Base-by-base conservation (phyloP, 2,888 invertebrate species). In the Agonopterix alstromeriana region DNA sequence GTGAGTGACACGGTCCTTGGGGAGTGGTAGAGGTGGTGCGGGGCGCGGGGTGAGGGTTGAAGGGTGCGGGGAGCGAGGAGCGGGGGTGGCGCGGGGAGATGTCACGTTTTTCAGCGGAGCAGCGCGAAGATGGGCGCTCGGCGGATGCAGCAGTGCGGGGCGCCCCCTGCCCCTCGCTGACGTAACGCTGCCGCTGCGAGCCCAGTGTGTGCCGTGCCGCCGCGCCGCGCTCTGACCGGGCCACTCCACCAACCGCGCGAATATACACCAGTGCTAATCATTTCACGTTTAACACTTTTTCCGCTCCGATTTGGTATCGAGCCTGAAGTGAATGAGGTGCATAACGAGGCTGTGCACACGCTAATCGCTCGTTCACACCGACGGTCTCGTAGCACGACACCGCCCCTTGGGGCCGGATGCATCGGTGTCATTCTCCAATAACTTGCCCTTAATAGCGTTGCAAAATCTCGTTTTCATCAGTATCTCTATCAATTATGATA, bases 131-230 rank as follows among this genome's bases (percentile, higher is more conserved):
- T 78, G 75, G 77, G 79, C 71, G 80, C 73, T 70, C 69, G 68
- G 76, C 79, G 82, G 82, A 82, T 87, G 83, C 86, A 82, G 85
- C 82, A 84, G 82, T 75, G 85, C 75, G 83, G 80, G 78, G 78
- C 67, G 53, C 68, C 58, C 64, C 60, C 45, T 62, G 48, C 60
- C 53, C 84, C 77, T 64, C 80, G 79, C 85, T 88, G 85, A 87
- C 89, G 85, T 87, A 89, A 88, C 82, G 79, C 73, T 81, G 79
- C 81, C 47, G 46, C 46, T 14, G 44, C 35, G 73, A 73, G 80
- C 83, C 84, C 82, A 86, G 86, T 87, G 82, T 79, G 83, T 77
- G 77, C 78, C 83, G 82, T 82, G 87, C 82, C 87, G 83, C 81
- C 83, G 82, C 83, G 87, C 82, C 87, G 83, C 82, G 84, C 77